phyloP scores from a whole-genome alignment of 2,797 vertebrate species.

The Tiaroga cobitis region DNA sequence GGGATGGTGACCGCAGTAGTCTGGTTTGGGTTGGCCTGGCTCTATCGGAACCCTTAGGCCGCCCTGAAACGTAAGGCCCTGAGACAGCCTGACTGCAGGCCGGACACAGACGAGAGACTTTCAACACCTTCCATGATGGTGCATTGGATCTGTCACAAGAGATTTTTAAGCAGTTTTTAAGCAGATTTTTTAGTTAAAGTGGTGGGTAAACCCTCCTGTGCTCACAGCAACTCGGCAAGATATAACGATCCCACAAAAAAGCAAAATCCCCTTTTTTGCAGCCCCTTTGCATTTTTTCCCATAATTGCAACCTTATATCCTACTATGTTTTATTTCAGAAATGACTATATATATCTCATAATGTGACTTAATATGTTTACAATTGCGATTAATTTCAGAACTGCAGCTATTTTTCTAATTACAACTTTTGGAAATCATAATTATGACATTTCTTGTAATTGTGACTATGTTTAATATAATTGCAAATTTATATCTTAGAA shows the following conservation, averaged over 20 bases:
- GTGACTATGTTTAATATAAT: not conserved
- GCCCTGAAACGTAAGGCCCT: conserved; percentile 33
- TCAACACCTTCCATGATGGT: conserved; percentile 31
- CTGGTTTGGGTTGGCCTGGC: conserved; percentile 44
- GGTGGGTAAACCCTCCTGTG: not conserved
- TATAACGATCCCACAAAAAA: not conserved
- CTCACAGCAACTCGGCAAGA: not conserved
- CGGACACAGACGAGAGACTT: conserved; percentile 25
- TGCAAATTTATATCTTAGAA: not conserved
- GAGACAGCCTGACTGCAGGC: conserved; percentile 41
- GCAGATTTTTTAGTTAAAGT: too few species aligned
- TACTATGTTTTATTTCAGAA: not conserved
- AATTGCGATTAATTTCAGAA: not conserved
- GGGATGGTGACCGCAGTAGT: conserved; percentile 34
- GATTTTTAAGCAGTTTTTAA: conserved; percentile 27
- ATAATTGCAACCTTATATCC: not conserved
- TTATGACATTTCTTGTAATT: not conserved
- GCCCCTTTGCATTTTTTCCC: not conserved
- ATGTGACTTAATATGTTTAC: not conserved
- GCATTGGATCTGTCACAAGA: not conserved
- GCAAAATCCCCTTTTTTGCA: not conserved
- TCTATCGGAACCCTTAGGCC: not conserved
- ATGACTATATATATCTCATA: not conserved
- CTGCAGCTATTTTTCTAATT: not conserved
- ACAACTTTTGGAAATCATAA: not conserved